phyloP scores from a whole-genome alignment of 2,888 invertebrate species.

The Torymus texanus region DNA sequence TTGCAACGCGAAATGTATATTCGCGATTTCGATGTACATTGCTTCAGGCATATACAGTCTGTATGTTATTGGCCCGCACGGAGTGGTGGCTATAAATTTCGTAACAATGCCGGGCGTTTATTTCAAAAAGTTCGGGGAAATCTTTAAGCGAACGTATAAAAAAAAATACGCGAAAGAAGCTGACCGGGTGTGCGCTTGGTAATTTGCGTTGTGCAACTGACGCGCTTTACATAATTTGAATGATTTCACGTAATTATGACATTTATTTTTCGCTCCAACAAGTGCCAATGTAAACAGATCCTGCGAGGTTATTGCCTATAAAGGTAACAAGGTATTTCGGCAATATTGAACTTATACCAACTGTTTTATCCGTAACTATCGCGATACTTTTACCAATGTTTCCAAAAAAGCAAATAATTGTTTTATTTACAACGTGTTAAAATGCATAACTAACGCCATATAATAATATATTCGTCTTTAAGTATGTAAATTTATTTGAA shows the following conservation, averaged over 20 bases:
- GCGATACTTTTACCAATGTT: too few relatives aligned
- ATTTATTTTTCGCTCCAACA: not conserved
- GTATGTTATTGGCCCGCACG: too few relatives aligned
- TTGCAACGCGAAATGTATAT: too few relatives aligned
- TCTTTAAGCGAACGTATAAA: not conserved
- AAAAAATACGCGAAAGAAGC: not conserved
- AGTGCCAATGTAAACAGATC: conserved; percentile 2
- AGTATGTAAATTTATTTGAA: not conserved
- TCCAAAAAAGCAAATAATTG: too few relatives aligned
- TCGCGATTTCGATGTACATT: too few relatives aligned
- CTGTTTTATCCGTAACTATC: too few relatives aligned
- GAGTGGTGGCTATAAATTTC: conserved; percentile 7
- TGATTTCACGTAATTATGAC: conserved; percentile 3
- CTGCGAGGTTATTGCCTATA: too few relatives aligned
- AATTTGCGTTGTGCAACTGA: conserved; percentile 12
- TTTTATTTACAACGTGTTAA: not conserved
- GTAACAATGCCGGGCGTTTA: conserved; percentile 3
- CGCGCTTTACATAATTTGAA: conserved; percentile 13
- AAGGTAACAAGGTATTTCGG: too few relatives aligned
- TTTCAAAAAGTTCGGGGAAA: conserved; percentile 13
- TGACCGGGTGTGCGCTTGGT: not conserved
- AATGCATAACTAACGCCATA: not conserved
- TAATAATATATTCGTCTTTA: not conserved
- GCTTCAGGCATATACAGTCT: too few relatives aligned
- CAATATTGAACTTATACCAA: too few relatives aligned